Conservation (phyloP, 2,888 invertebrate species). For the Papilio gigon region DNA sequence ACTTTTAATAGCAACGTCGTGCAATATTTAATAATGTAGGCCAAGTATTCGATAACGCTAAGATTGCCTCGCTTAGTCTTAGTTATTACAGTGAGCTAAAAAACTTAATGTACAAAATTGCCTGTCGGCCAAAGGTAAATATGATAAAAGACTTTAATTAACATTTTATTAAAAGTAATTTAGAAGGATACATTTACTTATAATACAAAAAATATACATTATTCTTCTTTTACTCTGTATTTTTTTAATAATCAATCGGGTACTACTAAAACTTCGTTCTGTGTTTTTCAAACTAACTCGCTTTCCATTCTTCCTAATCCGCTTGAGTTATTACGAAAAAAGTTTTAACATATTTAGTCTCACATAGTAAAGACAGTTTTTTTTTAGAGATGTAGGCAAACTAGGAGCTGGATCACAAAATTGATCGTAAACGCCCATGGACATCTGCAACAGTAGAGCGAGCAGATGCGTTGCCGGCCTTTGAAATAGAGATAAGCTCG, state of each 20-base stretch:
- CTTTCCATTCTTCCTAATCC: not conserved
- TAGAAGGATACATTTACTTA: not conserved
- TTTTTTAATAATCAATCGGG: not conserved
- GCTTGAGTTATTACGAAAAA: not conserved
- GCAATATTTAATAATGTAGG: conserved; percentile 19
- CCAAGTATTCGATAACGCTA: conserved; percentile 17
- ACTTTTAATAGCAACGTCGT: conserved; percentile 5
- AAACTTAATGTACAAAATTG: conserved; percentile 23
- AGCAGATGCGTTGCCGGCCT: too few relatives aligned
- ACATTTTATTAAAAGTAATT: conserved; percentile 14
- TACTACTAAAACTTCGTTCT: not conserved
- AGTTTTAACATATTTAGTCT: not conserved
- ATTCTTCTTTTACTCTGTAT: not conserved
- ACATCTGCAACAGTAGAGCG: too few relatives aligned
- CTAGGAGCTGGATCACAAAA: too few relatives aligned
- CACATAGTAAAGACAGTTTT: not conserved
- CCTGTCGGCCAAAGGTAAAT: conserved; percentile 7
- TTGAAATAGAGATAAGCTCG: too few relatives aligned
- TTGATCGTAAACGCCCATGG: too few relatives aligned
- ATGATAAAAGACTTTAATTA: conserved; percentile 19
- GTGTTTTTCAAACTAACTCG: not conserved
- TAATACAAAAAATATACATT: not conserved
- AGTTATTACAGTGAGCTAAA: conserved; percentile 23
- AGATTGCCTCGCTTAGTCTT: conserved; percentile 17
- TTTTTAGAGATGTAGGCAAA: too few relatives aligned